Base-by-base conservation (phyloP, 2,888 invertebrate species). In the Leucophora obtusa region DNA sequence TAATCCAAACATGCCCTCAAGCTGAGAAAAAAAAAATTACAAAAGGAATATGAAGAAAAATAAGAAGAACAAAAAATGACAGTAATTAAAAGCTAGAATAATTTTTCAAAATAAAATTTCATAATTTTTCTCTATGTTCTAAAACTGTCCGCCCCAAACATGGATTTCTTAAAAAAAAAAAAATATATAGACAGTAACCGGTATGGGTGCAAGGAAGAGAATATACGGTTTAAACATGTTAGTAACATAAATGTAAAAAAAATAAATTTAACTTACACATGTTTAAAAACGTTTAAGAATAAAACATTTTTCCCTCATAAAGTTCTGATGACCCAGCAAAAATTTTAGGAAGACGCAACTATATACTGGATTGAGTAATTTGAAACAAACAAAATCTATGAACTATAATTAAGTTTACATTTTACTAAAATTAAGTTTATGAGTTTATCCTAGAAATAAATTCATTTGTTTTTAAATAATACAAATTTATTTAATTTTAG, bases 111-210 rank as follows among this genome's bases (percentile, higher is more conserved):
- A 47, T n/a, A 47, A 38, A 28, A n/a, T n/a, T 35, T 62, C n/a
- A 62, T 62, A 62, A 62, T 62, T 60, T 21, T 47, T 38, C n/a
- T 47, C n/a, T 1, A n/a, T 47, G n/a, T 2, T 47, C n/a, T 1
- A 62, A 62, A 51, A 50, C 17, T 63, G 63, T 63, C 63, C 63
- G 33, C 63, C 63, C 63, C 11, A 33, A 51, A 63, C 63, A 63
- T 51, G 50, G 5, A 33, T 63, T 35, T 28, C 6, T 33, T 18
- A 63, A 17, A 35, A 63, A 50, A 11, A 51, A 10, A n/a, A 62
- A 62, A 28, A 17, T n/a, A 17, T n/a, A 5, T 35, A 38, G 38
- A 28, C 4, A 28, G 6, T 28, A 47, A 1, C 14, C 0, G 14
- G 43, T 47, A 47, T n/a, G 43, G 6, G n/a, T 47, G 28, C 0